Evolutionary conservation across 2,888 invertebrate genomes (phyloP), one percentile per base, ranked within the genome.

Genomic region (Opisthograptis luteolata): DNA sequence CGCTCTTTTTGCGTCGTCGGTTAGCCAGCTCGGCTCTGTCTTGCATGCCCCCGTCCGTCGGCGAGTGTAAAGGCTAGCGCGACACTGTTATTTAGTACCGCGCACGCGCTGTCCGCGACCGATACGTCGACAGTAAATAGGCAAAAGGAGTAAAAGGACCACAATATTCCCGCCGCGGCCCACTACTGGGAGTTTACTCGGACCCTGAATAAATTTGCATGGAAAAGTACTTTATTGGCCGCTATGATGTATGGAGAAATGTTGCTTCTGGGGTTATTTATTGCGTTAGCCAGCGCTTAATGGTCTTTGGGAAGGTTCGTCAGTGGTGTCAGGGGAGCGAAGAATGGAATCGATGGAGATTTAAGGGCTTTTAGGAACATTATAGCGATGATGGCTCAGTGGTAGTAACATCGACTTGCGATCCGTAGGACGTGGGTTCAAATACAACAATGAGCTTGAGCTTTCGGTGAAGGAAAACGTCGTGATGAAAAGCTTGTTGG

Each of bases 61-160:
- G 87, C 81, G 77, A 76, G 73, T 74, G 76, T 79, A 89, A 89
- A 89, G 86, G 84, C 75, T 72, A 79, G 77, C 75, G 84, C 79
- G 87, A 87, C 87, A 85, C 79, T 86, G 86, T 88, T 89, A 89
- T 89, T 89, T 89, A 89, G 87, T 87, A 81, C 75, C 79, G 79
- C 67, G 80, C 87, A 80, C 86, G 80, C 84, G 76, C 79, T 79
- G 85, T 79, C 81, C 73, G 68, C 58, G 60, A 45, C 62, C 66
- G 47, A 44, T 49, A 44, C 44, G 50, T 66, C 62, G 55, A 52
- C 60, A 55, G 63, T 58, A 56, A 60, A 60, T 60, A 60, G 55
- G 54, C 43, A 51, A 51, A 44, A 55, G 40, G 51, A 58, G 41
- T 58, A 66, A 62, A 51, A 54, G n/a, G 44, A 52, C 14, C 28